These are phyloP conservation scores for Globodera ellingtonae DNA, from an alignment of 1,140 invertebrate species.

Conservation along the genomic window DNA sequence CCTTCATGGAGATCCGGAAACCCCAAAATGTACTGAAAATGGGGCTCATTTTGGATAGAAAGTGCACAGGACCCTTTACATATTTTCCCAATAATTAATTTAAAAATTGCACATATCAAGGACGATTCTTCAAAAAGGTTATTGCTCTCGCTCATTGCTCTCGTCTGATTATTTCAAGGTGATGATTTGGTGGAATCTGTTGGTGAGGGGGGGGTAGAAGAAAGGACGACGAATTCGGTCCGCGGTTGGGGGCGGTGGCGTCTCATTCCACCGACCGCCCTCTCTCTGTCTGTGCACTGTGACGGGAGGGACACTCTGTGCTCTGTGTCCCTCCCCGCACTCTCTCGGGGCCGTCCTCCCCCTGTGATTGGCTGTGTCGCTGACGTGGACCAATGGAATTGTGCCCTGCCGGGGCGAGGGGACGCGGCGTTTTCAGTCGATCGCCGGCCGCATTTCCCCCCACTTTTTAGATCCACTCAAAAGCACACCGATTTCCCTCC, in stretches of 20 bases:
- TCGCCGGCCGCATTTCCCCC: too few relatives aligned
- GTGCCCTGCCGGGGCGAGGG: not conserved
- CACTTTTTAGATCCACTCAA: not conserved
- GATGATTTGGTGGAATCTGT: not conserved
- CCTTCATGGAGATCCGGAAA: too few relatives aligned
- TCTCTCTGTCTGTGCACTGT: not conserved
- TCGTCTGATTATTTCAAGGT: not conserved
- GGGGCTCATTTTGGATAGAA: too few relatives aligned
- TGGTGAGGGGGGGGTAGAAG: not conserved
- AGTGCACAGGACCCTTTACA: too few relatives aligned
- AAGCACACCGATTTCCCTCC: not conserved
- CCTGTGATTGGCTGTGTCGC: not conserved
- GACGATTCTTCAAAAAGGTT: not conserved
- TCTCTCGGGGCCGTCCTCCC: not conserved
- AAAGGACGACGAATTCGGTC: not conserved
- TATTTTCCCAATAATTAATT: too few relatives aligned
- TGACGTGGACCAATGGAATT: not conserved
- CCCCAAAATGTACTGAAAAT: too few relatives aligned
- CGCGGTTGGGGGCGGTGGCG: too few relatives aligned
- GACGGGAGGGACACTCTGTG: too few relatives aligned
- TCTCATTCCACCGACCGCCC: not conserved
- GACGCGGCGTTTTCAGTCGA: not conserved
- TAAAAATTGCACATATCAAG: too few relatives aligned
- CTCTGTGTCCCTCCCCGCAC: not conserved
- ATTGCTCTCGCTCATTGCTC: not conserved